Evolutionary conservation across 2,888 invertebrate genomes (phyloP).

Genomic region (Choristoneura rosaceana): DNA sequence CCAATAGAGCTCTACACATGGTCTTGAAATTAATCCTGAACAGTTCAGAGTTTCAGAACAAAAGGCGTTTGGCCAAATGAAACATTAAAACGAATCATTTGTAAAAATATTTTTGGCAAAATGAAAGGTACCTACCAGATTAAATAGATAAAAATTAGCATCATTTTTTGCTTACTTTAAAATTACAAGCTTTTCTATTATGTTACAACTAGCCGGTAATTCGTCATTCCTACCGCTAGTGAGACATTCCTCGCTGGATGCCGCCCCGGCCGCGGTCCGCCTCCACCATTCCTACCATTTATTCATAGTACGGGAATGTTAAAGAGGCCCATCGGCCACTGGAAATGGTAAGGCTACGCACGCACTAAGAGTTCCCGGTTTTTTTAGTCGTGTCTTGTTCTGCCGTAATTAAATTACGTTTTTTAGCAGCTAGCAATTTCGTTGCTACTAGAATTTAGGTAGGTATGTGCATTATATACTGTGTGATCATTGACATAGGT

Average conservation of each 20-base stretch:
- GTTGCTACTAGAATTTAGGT: not conserved
- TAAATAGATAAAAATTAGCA: too few species aligned
- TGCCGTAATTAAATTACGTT: constrained; percentile 23
- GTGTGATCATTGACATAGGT: not conserved
- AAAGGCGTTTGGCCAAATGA: too few species aligned
- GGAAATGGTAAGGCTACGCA: not conserved
- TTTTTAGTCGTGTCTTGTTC: constrained; percentile 28
- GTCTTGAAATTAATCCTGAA: too few species aligned
- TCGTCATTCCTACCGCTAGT: constrained; percentile 39
- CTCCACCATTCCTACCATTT: constrained; percentile 51
- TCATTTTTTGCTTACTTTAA: too few species aligned
- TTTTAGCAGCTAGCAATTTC: constrained; percentile 4
- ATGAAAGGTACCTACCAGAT: too few species aligned
- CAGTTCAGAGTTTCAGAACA: too few species aligned
- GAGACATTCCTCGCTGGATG: constrained; percentile 57
- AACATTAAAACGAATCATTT: too few species aligned
- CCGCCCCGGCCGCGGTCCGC: constrained; percentile 50
- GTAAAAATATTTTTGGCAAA: too few species aligned
- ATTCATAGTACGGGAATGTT: constrained; percentile 45
- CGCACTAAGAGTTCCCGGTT: constrained; percentile 2
- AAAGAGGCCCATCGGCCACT: constrained; percentile 26
- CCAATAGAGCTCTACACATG: too few species aligned
- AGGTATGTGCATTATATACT: too few species aligned
- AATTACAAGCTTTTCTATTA: not conserved
- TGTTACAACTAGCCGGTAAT: not conserved